phyloP scores from a whole-genome alignment of 2,888 invertebrate species.

The Euzetes globulus region DNA sequence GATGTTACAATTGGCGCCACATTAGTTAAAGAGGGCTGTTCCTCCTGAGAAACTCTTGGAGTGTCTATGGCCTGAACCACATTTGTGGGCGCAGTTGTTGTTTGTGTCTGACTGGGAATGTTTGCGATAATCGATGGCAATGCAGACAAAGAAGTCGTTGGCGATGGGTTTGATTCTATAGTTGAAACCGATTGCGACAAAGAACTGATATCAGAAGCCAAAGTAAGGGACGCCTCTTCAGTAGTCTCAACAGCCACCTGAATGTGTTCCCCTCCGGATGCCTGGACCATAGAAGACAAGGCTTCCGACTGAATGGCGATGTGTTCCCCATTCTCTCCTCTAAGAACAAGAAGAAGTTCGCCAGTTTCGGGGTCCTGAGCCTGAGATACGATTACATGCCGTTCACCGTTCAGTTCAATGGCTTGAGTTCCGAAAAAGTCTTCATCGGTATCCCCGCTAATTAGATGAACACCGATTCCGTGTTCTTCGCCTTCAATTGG shows the following conservation, averaged over 20 bases:
- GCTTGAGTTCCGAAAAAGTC: constrained; percentile 8
- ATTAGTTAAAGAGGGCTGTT: not conserved
- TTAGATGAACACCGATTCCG: not conserved
- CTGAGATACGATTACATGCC: constrained; percentile 34
- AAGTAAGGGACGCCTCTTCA: not conserved
- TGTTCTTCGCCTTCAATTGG: not conserved
- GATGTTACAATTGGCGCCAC: not conserved
- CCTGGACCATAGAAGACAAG: constrained; percentile 27
- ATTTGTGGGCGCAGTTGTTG: constrained; percentile 14
- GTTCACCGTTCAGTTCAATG: constrained; percentile 32
- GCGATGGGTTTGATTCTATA: not conserved
- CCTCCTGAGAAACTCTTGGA: constrained; percentile 9
- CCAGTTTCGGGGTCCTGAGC: constrained; percentile 34
- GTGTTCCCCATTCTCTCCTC: constrained; percentile 36
- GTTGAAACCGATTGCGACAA: not conserved
- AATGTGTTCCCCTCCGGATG: constrained; percentile 14
- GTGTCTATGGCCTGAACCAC: constrained; percentile 34
- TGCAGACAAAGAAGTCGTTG: not conserved
- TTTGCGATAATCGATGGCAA: constrained; percentile 2
- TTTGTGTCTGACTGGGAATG: constrained; percentile 29
- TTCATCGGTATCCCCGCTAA: not conserved
- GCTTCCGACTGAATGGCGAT: constrained; percentile 33
- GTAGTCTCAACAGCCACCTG: constrained; percentile 27
- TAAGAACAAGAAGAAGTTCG: constrained; percentile 34
- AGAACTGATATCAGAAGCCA: not conserved